phyloP scores from a whole-genome alignment of 2,797 vertebrate species.

The Xerus rutilus region DNA sequence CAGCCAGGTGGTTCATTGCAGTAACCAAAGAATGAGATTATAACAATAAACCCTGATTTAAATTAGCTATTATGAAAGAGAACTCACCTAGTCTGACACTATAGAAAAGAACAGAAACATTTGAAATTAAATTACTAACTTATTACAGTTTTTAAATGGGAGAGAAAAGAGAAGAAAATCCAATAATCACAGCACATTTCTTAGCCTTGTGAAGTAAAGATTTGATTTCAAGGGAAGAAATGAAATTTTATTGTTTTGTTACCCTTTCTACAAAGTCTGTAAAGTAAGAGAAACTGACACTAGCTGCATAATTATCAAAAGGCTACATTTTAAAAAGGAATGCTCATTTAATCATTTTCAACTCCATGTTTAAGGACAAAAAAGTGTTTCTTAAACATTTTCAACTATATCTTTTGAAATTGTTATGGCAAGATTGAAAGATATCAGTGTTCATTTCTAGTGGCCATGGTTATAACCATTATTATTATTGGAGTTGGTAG shows the following conservation, averaged over 20 bases:
- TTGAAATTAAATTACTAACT: neutral
- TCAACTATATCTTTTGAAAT: neutral
- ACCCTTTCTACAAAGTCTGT: neutral
- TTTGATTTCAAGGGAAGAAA: constrained; percentile 38
- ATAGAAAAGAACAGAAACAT: neutral
- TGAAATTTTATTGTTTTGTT: neutral
- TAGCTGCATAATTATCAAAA: neutral
- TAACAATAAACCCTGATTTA: neutral
- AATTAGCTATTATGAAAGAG: neutral
- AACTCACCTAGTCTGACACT: neutral
- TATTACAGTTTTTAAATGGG: neutral
- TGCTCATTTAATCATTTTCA: neutral
- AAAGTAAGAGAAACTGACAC: neutral
- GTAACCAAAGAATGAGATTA: neutral
- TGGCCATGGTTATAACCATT: neutral
- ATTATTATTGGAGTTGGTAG: neutral
- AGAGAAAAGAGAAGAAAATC: neutral
- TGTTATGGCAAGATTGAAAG: neutral
- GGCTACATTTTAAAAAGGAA: neutral
- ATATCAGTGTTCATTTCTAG: neutral
- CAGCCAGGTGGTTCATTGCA: neutral
- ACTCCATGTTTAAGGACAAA: neutral
- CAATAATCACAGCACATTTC: neutral
- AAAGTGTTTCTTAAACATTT: neutral
- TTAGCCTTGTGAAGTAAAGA: neutral